Evolutionary conservation across 2,888 invertebrate genomes (phyloP).

Genomic region (Noctua janthina): DNA sequence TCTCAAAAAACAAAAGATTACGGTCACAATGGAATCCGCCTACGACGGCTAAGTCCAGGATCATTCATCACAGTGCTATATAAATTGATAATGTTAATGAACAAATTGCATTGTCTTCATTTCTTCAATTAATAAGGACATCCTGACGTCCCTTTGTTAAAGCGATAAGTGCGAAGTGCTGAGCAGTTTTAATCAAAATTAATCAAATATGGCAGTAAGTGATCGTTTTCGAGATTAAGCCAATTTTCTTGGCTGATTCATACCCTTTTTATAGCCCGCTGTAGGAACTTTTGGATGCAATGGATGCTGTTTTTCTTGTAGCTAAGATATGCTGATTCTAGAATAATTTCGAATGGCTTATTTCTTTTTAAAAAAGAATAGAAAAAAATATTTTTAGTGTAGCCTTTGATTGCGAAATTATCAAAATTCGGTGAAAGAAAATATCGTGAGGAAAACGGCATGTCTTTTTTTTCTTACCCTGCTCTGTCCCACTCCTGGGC

Average conservation of each 20-base stretch:
- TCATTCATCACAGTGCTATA: slow-evolving; percentile 34
- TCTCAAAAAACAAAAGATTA: slow-evolving; percentile 4
- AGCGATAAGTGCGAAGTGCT: slow-evolving; percentile 49
- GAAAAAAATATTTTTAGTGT: not conserved
- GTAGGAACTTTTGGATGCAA: not conserved
- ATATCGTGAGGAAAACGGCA: not conserved
- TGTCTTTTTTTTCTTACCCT: not conserved
- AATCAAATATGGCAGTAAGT: slow-evolving; percentile 44
- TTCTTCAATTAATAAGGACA: slow-evolving; percentile 71
- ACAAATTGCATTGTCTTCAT: slow-evolving; percentile 65
- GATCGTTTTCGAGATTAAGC: slow-evolving; percentile 34
- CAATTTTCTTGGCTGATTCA: slow-evolving; percentile 28
- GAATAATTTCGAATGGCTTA: not conserved
- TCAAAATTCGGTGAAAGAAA: not conserved
- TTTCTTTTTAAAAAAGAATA: not conserved
- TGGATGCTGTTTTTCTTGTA: not conserved
- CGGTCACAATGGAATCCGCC: slow-evolving; percentile 9
- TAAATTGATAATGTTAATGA: slow-evolving; percentile 44
- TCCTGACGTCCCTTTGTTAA: slow-evolving; percentile 65
- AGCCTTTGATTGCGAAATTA: not conserved
- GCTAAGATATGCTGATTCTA: not conserved
- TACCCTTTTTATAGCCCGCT: slow-evolving; percentile 13
- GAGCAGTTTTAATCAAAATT: slow-evolving; percentile 47
- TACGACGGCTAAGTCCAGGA: slow-evolving; percentile 6
- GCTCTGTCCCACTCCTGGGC: too few relatives aligned